Base-by-base conservation (phyloP, 2,888 invertebrate species). In the Automeris io region DNA sequence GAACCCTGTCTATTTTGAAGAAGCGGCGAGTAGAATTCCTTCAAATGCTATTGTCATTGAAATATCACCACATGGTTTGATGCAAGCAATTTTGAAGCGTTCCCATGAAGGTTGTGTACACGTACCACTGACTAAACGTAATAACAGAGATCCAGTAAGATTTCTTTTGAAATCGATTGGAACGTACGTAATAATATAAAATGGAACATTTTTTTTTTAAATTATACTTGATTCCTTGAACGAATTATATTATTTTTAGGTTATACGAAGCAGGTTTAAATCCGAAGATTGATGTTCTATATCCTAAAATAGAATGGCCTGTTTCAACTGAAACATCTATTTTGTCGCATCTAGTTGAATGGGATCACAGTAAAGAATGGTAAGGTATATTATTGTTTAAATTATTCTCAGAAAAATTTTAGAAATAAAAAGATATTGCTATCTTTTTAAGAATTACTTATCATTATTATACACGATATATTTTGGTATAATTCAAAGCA, bases 271-370 rank as follows among this genome's bases (percentile, higher is more conserved):
- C 85, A 40, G 97, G 97, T 1, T 65, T 91, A 8, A 90, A 92
- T 44, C 89, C 93, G 1, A 88, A 91, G 51, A 71, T 95, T 3
- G 80, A 91, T 3, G 88, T 88, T 9, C 70, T 97, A 7, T 96
- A 94, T 64, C 92, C 94, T 0, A 69, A 79, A 34, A 80, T 94
- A 0, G 57, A 89, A 37, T 95, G 89, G 57, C 96, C 96, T 0
- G 96, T 97, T 0, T 91, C 94, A 3, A 88, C 92, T n/a, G 92
- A 93, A 26, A 97, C 97, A 0, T 91, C 93, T 0, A 90, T 93
- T 83, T 88, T 96, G 22, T 91, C 94, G 1, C 91, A 94, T 2
- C 77, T 92, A 13, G 88, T 96, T n/a, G 88, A 88, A 43, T 96
- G 96, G 96, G 93, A 95, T 47, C 95, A 97, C 52, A 81, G 83